These are phyloP conservation scores for Cryptoprocta ferox DNA, from an alignment of 2,797 vertebrate genomes.

Conservation along the genomic window DNA sequence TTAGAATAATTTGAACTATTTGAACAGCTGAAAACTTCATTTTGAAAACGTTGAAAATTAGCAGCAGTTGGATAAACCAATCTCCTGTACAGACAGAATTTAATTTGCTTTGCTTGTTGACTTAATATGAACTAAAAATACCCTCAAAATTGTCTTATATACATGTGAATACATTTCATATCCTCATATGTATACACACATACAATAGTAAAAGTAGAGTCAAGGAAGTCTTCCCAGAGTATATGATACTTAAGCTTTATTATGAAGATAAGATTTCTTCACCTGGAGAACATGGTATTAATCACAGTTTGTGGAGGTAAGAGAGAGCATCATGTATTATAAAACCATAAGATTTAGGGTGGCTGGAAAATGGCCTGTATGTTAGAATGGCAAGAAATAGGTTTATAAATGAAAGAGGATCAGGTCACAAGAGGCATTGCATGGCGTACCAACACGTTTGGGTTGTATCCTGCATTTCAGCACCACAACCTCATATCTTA, in stretches of 20 bases:
- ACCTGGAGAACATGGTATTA: not conserved
- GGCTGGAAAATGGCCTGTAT: not conserved
- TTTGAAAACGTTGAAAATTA: slow-evolving; percentile 32
- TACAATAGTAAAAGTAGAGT: not conserved
- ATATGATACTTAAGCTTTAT: not conserved
- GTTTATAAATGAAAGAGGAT: not conserved
- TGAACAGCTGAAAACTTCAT: not conserved
- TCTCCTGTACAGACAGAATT: not conserved
- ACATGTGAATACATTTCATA: not conserved
- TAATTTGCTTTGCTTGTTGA: not conserved
- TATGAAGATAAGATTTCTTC: not conserved
- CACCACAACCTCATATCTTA: not conserved
- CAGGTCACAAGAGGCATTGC: not conserved
- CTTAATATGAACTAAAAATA: not conserved
- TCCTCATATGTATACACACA: not conserved
- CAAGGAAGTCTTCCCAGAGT: not conserved
- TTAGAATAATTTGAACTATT: slow-evolving; percentile 10
- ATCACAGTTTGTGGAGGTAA: not conserved
- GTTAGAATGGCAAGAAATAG: not conserved
- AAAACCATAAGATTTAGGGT: not conserved
- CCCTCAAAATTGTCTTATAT: not conserved
- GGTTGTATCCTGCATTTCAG: not conserved
- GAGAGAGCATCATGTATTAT: not conserved
- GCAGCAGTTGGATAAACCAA: not conserved
- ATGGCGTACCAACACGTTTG: not conserved